A percentile compares a stretch with the other conserved stretches of the same genome.
Evolutionary conservation across 2,888 invertebrate species (phyloP).

Genomic region (Drosophila tanythrix): DNA sequence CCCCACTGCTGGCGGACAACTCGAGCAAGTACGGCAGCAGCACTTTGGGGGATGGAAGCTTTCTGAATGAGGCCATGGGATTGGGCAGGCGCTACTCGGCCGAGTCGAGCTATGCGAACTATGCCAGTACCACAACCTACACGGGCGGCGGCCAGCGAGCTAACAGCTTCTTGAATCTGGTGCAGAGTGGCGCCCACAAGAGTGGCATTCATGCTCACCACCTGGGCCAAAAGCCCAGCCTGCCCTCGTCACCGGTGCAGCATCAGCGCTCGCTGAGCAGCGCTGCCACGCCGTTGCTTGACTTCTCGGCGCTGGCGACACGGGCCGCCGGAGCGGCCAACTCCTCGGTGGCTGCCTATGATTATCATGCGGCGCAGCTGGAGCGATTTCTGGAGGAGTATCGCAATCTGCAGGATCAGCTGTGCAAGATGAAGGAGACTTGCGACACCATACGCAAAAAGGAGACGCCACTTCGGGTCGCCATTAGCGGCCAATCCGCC

Average conservation of each 20-base stretch:
- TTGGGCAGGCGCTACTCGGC: constrained; percentile 85
- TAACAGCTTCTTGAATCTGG: constrained; percentile 90
- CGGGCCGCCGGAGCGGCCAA: constrained; percentile 75
- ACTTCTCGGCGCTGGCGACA: constrained; percentile 80
- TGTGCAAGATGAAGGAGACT: constrained; percentile 92
- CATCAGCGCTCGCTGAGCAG: constrained; percentile 84
- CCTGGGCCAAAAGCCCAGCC: constrained; percentile 86
- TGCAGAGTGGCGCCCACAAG: constrained; percentile 84
- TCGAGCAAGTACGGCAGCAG: constrained; percentile 90
- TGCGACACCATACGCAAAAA: constrained; percentile 88
- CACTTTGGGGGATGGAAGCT: constrained; percentile 88
- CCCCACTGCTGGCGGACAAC: constrained; percentile 88
- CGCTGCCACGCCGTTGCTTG: constrained; percentile 83
- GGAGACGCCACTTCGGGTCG: constrained; percentile 82
- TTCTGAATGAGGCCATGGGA: constrained; percentile 86
- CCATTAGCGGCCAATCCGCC: constrained; percentile 78
- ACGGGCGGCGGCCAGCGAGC: constrained; percentile 86
- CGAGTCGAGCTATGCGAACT: constrained; percentile 85
- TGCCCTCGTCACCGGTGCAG: constrained; percentile 88
- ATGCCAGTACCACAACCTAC: constrained; percentile 79
- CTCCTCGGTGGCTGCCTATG: constrained; percentile 88
- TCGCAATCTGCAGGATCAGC: constrained; percentile 90
- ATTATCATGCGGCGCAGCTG: constrained; percentile 92
- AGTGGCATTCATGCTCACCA: constrained; percentile 53
- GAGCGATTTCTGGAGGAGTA: constrained; percentile 93